Base-by-base conservation (phyloP, 2,888 invertebrate species). In the Sericinus montela region DNA sequence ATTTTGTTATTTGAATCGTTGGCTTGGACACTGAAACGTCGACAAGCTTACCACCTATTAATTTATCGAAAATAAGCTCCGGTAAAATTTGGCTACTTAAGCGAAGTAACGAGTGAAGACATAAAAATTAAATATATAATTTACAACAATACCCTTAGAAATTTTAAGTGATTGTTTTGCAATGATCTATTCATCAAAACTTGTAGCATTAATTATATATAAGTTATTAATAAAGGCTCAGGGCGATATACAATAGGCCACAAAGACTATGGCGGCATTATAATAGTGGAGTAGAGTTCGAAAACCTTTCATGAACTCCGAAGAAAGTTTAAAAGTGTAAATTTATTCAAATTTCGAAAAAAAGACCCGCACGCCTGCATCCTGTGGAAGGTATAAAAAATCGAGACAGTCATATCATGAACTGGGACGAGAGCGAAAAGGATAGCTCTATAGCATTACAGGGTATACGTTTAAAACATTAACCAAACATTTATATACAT, bases 311-410 rank as follows among this genome's bases (percentile, higher is more conserved):
- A 61, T 62, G 67, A 72, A 71, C 76, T 62, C 63, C 52, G 59
- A 63, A 62, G 64, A 67, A 75, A 72, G 79, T 77, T 79, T 82
- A 73, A 80, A 82, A 80, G 82, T 84, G 84, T 83, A 85, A 85
- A 85, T 84, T 82, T 85, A 85, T 85, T 84, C 76, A 84, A 83
- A 84, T 83, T 83, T 78, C 67, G 54, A 80, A 80, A 80, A 82
- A 81, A 79, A 62, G 61, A 76, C 70, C 63, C 65, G 60, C 63
- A 69, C 67, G 71, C 73, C 66, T 67, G 75, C 73, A 72, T 76
- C 79, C 80, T 77, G 80, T 62, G 72, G 62, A 62, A 68, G 57
- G 54, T 53, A 41, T 42, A 54, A 19, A 63, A 67, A 52, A 44
- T 45, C 29, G 63, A 61, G 63, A 65, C n/a, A 32, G 51, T 13